Conservation (phyloP, 2,797 vertebrate genomes). For the Staurois parvus region DNA sequence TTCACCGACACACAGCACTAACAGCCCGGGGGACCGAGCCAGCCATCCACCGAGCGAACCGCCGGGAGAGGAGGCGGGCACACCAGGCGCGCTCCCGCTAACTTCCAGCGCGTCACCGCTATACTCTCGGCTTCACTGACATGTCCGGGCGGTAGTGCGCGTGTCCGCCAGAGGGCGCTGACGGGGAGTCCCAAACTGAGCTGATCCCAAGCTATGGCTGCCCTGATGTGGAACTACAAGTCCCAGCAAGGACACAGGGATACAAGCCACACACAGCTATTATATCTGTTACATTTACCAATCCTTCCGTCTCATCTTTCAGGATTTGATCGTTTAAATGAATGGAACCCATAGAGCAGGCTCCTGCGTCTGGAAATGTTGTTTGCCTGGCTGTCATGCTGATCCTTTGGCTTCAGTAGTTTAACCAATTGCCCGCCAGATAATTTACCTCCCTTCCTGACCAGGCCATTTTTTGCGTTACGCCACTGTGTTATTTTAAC, state of each 20-base stretch:
- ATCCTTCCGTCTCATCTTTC: too few relatives aligned
- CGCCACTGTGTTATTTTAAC: too few relatives aligned
- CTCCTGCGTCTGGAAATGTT: too few relatives aligned
- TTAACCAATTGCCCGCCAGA: too few relatives aligned
- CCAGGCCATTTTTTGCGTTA: too few relatives aligned
- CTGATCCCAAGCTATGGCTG: slow-evolving; percentile 3
- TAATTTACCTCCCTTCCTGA: too few relatives aligned
- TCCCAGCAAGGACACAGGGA: background rate
- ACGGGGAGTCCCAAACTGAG: background rate
- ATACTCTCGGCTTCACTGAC: background rate
- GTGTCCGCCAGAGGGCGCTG: slow-evolving; percentile 18
- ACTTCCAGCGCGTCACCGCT: background rate
- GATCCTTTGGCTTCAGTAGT: too few relatives aligned
- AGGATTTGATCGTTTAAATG: too few relatives aligned
- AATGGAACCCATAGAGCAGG: too few relatives aligned
- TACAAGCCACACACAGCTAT: too few relatives aligned
- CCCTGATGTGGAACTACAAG: background rate
- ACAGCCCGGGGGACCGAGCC: slow-evolving; percentile 17
- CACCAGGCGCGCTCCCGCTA: slow-evolving; percentile 35
- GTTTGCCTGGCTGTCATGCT: too few relatives aligned
- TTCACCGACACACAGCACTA: background rate
- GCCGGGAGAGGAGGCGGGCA: slow-evolving; percentile 55
- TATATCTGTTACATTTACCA: too few relatives aligned
- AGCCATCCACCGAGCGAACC: slow-evolving; percentile 20
- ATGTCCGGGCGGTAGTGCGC: background rate